phyloP scores from a whole-genome alignment of 2,113 vertebrate species.

The Gambusia holbrooki region DNA sequence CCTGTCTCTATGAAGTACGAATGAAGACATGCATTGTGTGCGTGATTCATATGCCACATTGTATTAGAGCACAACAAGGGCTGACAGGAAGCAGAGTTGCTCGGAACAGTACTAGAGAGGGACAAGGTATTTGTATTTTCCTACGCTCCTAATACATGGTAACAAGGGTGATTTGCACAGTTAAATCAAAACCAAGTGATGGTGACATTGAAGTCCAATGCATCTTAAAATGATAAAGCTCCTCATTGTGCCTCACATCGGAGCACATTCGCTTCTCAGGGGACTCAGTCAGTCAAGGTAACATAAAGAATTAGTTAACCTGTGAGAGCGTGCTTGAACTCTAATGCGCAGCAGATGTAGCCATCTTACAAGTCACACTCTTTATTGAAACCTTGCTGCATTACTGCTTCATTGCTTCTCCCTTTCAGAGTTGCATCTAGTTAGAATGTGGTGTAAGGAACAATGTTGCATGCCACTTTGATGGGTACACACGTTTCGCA shows the following conservation, averaged over 20 bases:
- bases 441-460: slow-evolving; percentile 32
- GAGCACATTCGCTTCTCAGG: slow-evolving; percentile 55
- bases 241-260: slow-evolving; percentile 39
- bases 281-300: slow-evolving; percentile 59
- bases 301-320: slow-evolving; percentile 60
- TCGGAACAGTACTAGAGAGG: slow-evolving; percentile 46
- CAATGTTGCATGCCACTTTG: slow-evolving; percentile 39
- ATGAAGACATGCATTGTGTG: slow-evolving; percentile 67
- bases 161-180: slow-evolving; percentile 80
- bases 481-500: slow-evolving; percentile 49
- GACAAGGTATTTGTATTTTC: slow-evolving; percentile 66
- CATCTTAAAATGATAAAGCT: slow-evolving; percentile 56
- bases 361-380: slow-evolving; percentile 68
- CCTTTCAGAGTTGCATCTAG: slow-evolving; percentile 36
- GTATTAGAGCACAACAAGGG: slow-evolving; percentile 71
- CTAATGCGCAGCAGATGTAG: slow-evolving; percentile 69
- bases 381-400: slow-evolving; percentile 56
- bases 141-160: slow-evolving; percentile 65
- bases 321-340: slow-evolving; percentile 47
- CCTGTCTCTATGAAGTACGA: slow-evolving; percentile 59
- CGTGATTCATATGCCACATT: slow-evolving; percentile 70
- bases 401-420: slow-evolving; percentile 27
- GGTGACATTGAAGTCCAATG: slow-evolving; percentile 63
- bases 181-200: slow-evolving; percentile 81
- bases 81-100: slow-evolving; percentile 74